A percentile compares a stretch with the other conserved stretches of the same genome.
These are phyloP conservation scores for Myiopsitta monachus DNA, from an alignment of 2,113 vertebrate genomes.

Conservation along the genomic window DNA sequence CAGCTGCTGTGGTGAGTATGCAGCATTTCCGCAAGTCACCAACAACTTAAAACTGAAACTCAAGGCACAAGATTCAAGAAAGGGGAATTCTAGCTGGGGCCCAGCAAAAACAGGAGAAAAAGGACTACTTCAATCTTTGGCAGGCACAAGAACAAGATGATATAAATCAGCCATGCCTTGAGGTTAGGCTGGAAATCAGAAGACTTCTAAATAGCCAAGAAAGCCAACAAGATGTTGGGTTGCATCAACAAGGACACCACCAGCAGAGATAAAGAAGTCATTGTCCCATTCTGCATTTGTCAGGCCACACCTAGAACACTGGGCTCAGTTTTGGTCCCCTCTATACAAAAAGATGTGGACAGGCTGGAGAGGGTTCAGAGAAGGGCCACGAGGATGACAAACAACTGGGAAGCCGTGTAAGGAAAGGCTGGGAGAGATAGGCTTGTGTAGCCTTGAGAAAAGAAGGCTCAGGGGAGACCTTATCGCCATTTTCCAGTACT, in stretches of 20 bases:
- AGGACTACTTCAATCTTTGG: neutral
- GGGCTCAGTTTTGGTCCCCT: accelerated
- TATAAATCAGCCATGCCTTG: neutral
- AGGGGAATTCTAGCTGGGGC: neutral
- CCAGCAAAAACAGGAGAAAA: neutral
- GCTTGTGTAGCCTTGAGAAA: neutral
- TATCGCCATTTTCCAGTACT: neutral
- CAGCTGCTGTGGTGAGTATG: neutral
- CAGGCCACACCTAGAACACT: neutral
- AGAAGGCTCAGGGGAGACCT: neutral
- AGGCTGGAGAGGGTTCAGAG: neutral
- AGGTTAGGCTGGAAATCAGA: neutral
- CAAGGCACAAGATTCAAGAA: neutral
- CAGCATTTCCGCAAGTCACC: neutral
- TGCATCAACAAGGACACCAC: neutral
- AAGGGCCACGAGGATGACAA: neutral
- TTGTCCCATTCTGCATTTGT: neutral
- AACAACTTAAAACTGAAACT: neutral
- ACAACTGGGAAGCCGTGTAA: neutral
- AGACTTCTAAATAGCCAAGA: neutral
- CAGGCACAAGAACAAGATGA: neutral
- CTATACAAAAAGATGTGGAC: neutral
- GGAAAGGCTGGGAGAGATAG: neutral
- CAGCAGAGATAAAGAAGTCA: neutral
- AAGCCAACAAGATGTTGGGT: neutral